Evolutionary conservation across 2,113 vertebrate species (phyloP).

Genomic region (Zosterops hypoxanthus): DNA sequence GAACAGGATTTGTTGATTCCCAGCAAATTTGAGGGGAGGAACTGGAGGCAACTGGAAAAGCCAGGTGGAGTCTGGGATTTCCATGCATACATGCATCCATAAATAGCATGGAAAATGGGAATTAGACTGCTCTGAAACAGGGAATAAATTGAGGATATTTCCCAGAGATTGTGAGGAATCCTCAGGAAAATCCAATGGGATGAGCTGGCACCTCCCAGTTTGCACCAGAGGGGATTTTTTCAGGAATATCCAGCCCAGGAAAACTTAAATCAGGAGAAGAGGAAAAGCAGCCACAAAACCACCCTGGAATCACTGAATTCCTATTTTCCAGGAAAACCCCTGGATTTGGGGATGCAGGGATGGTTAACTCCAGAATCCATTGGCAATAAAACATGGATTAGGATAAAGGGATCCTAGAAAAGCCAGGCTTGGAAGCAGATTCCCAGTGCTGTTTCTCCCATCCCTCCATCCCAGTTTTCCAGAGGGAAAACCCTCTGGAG

Average conservation of each 20-base stretch:
- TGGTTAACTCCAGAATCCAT: neutral
- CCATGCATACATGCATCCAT: neutral
- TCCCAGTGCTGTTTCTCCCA: fast-evolving
- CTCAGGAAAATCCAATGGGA: neutral
- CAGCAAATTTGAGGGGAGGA: neutral
- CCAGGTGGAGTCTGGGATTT: neutral
- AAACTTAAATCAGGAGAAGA: neutral
- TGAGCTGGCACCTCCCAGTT: neutral
- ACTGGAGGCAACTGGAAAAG: neutral
- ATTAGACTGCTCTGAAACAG: neutral
- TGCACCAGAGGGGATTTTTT: neutral
- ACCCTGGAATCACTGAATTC: neutral
- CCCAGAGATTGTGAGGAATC: neutral
- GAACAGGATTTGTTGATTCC: neutral
- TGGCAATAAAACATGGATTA: neutral
- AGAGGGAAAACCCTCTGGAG: neutral
- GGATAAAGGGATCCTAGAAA: neutral
- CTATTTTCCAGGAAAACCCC: neutral
- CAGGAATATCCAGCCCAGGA: neutral
- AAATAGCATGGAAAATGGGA: neutral
- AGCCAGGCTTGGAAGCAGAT: neutral
- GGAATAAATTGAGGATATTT: neutral
- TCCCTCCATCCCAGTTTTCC: neutral
- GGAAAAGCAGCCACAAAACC: neutral
- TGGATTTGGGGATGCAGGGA: neutral